Conservation (phyloP, 2,113 vertebrate genomes). For the Zosterops pallidus region DNA sequence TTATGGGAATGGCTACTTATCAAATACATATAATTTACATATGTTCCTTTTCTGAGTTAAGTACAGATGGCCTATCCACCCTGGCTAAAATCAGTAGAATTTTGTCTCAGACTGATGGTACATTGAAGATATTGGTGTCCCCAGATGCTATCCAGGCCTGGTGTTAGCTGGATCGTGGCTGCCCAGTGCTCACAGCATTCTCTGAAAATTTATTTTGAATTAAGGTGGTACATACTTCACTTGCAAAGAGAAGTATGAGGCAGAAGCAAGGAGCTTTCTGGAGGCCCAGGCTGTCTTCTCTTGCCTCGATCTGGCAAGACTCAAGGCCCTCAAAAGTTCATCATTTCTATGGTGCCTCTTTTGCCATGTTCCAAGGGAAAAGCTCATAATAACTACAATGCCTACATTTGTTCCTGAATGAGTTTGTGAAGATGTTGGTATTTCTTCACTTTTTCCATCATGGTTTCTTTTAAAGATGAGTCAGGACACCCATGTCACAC, state of each 20-base stretch:
- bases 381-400: background rate
- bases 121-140: background rate
- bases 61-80: background rate
- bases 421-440: background rate
- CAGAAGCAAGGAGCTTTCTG: background rate
- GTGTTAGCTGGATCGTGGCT: background rate
- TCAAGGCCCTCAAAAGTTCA: background rate
- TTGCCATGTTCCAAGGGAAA: background rate
- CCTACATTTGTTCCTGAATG: background rate
- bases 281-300: background rate
- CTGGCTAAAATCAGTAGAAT: background rate
- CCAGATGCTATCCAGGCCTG: background rate
- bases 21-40: background rate
- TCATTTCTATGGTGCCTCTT: background rate
- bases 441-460: background rate
- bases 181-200: rapidly evolving
- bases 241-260: background rate
- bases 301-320: background rate
- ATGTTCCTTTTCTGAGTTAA: background rate
- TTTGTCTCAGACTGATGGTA: background rate
- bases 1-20: background rate
- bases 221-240: background rate
- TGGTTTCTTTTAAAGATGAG: background rate
- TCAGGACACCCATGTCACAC: rapidly evolving
- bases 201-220: background rate